Conservation (phyloP, 1,140 invertebrate genomes). For the Solenopsis fugax region DNA sequence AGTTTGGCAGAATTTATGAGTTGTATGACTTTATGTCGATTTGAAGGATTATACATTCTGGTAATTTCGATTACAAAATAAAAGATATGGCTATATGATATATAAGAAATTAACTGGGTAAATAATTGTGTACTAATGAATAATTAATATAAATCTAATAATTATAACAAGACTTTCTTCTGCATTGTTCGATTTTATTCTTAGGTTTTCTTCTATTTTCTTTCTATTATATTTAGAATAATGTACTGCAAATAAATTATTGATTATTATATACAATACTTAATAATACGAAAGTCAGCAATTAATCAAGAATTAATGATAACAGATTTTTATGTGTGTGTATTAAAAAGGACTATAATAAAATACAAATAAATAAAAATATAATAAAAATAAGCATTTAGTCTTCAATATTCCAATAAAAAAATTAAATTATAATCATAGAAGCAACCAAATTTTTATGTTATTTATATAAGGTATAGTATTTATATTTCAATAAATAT, state of each 20-base stretch:
- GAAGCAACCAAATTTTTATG: background rate
- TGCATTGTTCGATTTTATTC: background rate
- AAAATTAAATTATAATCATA: background rate
- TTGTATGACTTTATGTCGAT: background rate
- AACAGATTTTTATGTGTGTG: background rate
- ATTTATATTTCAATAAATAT: background rate
- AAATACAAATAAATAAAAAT: background rate
- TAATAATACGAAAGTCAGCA: background rate
- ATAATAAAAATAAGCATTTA: background rate
- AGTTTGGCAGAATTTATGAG: conserved; percentile 42
- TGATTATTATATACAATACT: background rate
- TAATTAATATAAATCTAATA: background rate
- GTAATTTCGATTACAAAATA: conserved; percentile 24
- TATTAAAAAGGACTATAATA: too few species aligned
- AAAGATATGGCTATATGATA: background rate
- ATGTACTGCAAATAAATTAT: background rate
- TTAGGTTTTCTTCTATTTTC: background rate
- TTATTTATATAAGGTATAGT: background rate
- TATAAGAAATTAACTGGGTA: background rate
- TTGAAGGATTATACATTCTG: background rate
- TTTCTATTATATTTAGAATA: background rate
- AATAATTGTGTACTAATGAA: conserved; percentile 8
- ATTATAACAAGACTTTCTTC: background rate
- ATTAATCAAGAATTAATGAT: background rate
- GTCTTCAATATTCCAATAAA: background rate